Evolutionary conservation across 2,797 vertebrate species (phyloP), one percentile per base, ranked within the genome.

Genomic region (Antrozous pallidus): DNA sequence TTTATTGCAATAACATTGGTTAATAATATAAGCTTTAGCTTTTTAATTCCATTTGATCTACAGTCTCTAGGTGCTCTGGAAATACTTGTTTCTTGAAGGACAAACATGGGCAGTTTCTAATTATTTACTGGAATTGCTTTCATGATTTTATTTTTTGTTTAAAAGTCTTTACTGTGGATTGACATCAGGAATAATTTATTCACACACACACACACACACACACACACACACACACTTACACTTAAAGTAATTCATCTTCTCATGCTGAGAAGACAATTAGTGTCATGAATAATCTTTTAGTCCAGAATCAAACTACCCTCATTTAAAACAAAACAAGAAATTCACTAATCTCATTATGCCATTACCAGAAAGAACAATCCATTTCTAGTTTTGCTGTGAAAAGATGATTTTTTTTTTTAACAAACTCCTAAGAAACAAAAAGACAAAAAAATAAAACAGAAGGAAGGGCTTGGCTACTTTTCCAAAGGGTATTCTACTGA

Each of bases 341-440:
- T 65, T 24, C 85, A 95, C 61, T 95, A 95, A 96, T 77, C 88
- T 97, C 85, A 92, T 97, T 96, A 96, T 83, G 88, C 90, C 97
- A 95, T 96, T 95, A 96, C 92, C 92, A 94, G 88, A 51, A 94
- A 96, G 90, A 97, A 77, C 24, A 79, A 58, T 84, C 85, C 58
- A 90, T 96, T 95, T 96, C n/a, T 61, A 96, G 26, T 42, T 42
- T 80, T 33, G 85, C 61, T 88, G 28, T 61, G 12, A 90, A 84
- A 70, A 54, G 26, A 67, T 74, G 8, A 26, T 14, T 70, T 95
- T 92, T 33, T 33, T 31, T 56, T 78, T 81, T 49, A 77, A 58
- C 18, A 49, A 38, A 93, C 75, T 40, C 18, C 14, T 20, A 3
- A 26, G 33, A 77, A 91, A 38, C 22, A 26, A 94, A 75, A 95